Evolutionary conservation across 2,113 vertebrate genomes (phyloP).

Genomic region (Rhodinocichla rosea): DNA sequence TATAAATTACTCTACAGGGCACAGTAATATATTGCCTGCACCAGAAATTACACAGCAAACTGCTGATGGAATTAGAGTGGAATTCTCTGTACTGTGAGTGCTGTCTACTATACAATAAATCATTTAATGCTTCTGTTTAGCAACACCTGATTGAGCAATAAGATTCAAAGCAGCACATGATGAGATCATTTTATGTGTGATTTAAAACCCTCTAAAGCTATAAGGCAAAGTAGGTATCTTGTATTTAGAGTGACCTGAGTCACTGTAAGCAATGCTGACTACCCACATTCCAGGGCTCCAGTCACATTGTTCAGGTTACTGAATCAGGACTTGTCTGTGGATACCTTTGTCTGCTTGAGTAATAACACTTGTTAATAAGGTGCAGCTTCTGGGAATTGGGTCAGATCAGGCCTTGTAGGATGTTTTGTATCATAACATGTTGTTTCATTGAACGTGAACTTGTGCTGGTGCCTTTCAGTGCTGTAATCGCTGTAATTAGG

Average conservation of each 20-base stretch:
- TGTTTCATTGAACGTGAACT: not conserved
- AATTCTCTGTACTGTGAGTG: not conserved
- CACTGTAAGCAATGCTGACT: not conserved
- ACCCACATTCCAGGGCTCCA: not conserved
- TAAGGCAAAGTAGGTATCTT: not conserved
- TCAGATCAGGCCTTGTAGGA: conserved; percentile 7
- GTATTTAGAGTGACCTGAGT: not conserved
- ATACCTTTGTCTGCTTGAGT: not conserved
- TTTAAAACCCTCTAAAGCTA: not conserved
- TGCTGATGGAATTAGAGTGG: not conserved
- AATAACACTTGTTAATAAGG: not conserved
- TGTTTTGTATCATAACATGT: not conserved
- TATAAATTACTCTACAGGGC: not conserved
- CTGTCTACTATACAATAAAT: not conserved
- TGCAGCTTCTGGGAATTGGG: not conserved
- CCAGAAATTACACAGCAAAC: not conserved
- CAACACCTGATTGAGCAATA: not conserved
- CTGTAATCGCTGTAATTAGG: not conserved
- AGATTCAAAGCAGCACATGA: not conserved
- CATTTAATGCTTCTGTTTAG: not conserved
- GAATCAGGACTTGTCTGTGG: not conserved
- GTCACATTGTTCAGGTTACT: not conserved
- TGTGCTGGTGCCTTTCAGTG: not conserved
- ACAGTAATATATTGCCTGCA: not conserved
- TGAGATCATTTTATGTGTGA: not conserved